Evolutionary conservation across 2,113 vertebrate species (phyloP), one percentile per base, ranked within the genome.

Genomic region (Butastur rufipennis): DNA sequence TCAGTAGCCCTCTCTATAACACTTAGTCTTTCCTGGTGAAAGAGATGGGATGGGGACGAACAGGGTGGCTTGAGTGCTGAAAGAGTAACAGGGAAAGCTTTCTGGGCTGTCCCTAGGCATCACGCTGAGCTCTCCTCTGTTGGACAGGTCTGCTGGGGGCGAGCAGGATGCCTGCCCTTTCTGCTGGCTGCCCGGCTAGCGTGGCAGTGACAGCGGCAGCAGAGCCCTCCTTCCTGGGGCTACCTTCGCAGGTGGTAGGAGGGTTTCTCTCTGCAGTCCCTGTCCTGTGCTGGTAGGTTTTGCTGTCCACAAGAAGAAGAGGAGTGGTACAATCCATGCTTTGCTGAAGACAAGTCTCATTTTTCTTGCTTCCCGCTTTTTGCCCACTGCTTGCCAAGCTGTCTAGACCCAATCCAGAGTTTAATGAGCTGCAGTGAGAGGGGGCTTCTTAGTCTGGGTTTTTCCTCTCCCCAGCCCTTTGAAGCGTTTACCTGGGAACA

Each of bases 151-250:
- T 36, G 4, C 26, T 58, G 40, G 87, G 9, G 26, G 34, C 3
- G 55, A 40, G 50, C 23, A n/a, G 74, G 56, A 5, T 63, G 12
- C 19, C 50, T 32, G 40, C 16, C 26, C 32, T 42, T 47, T 47
- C 61, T 3, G 0, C 59, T 9, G 32, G 9, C 72, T 31, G 26
- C 45, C 31, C 34, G 50, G 31, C 36, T 48, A 1, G 0, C 4
- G 23, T 31, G 62, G 48, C 58, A 22, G 13, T 17, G 27, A 4
- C 1, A 4, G 31, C 6, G 34, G n/a, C 52, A 71, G 26, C 45
- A 40, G 72, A 70, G 18, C 20, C 11, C 26, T 82, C 11, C 47
- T 21, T 62, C 63, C 25, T 73, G 29, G 18, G 40, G 31, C 59
- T 43, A 0, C 32, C 36, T 20, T 42, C 2, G 1, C 10, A 16